Evolutionary conservation across 1,140 invertebrate species (phyloP), one percentile per base, ranked within the genome.

Genomic region (Caenorhabditis latens): DNA sequence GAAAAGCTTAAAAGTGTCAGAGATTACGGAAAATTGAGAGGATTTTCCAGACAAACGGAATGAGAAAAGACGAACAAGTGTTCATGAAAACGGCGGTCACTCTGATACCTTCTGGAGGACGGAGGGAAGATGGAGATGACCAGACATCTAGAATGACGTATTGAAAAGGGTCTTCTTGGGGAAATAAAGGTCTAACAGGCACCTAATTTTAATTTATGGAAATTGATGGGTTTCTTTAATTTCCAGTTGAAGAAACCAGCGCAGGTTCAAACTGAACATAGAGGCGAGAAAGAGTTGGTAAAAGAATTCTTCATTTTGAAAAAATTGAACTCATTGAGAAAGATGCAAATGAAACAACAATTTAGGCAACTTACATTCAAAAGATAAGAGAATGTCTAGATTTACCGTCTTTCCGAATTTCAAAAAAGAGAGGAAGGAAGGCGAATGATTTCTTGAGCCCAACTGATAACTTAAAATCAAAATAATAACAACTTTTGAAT

Each of bases 1-100:
- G 32, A 71, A 50, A 63, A 50, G 46, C 71, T 79, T 21, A 79
- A 19, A 71, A 71, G 65, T 71, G 65, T 71, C 65, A 71, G 65
- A 71, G 65, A 71, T 71, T 71, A 43, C 42, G 65, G 65, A 71
- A 46, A 43, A 71, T 71, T 19, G 65, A 46, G 65, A 71, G 65
- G 9, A n/a, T 7, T 46, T 43, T 46, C 5, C 14, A 24, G 65
- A 71, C 6, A 71, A 43, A 14, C 50, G 9, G 24, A 63, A 58
- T 7, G n/a, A 58, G 32, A 63, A 32, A 63, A 24, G 24, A 32
- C 21, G 61, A 63, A 63, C 61, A 63, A 24, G 24, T 63, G 32
- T 63, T 63, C 61, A 40, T 11, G 55, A 9, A 13, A 58, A 58
- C n/a, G 6, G 19, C 11, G 21, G 61, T 63, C 61, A 32, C 21